These are phyloP conservation scores for Acrossocheilus fasciatus DNA, from an alignment of 2,797 vertebrate genomes.

Conservation along the genomic window DNA sequence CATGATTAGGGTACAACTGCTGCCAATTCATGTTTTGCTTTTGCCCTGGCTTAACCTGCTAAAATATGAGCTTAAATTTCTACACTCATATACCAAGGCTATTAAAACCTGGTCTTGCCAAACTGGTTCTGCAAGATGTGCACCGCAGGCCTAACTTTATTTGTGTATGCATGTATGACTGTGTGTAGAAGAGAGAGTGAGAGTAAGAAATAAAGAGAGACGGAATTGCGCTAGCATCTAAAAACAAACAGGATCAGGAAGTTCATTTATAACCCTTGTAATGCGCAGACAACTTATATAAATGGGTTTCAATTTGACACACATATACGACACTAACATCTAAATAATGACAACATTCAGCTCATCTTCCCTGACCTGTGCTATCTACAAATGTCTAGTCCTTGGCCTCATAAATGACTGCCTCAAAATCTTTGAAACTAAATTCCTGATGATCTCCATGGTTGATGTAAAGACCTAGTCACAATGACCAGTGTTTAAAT, in stretches of 20 bases:
- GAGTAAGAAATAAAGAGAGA: constrained; percentile 20
- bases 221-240: neutral
- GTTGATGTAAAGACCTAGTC: constrained; percentile 20
- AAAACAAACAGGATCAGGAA: constrained; percentile 13
- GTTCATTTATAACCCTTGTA: neutral
- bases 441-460: neutral
- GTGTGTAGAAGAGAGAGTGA: constrained; percentile 18
- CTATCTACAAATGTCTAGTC: neutral
- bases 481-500: constrained; percentile 45
- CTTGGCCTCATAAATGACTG: neutral
- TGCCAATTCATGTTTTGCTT: neutral
- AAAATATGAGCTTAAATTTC: constrained; percentile 43
- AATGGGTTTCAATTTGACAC: neutral
- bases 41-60: neutral
- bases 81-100: constrained; percentile 58
- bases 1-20: neutral
- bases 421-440: neutral
- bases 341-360: neutral
- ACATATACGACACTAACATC: neutral
- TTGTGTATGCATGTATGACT: constrained; percentile 49
- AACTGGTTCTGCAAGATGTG: constrained; percentile 66
- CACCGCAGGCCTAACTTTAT: constrained; percentile 58
- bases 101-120: constrained; percentile 62
- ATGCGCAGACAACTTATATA: neutral
- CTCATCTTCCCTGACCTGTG: neutral